These are phyloP conservation scores for Neelides sp. DNA, from an alignment of 1,140 invertebrate genomes.

Conservation along the genomic window DNA sequence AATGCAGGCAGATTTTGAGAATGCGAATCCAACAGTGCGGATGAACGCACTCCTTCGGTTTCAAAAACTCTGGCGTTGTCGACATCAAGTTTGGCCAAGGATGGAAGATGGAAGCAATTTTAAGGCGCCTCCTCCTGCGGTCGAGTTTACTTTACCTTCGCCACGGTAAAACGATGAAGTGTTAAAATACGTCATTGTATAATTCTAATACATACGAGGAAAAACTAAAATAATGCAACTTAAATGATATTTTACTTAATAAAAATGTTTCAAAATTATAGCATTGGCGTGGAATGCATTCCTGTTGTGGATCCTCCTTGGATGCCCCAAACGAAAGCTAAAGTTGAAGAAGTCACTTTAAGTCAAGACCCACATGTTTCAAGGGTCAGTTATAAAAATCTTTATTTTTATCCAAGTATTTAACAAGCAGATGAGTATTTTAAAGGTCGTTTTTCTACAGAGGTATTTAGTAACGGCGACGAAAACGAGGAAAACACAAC, in stretches of 20 bases:
- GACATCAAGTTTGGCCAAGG: slow-evolving; percentile 97
- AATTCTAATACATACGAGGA: not conserved
- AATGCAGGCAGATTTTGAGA: slow-evolving; percentile 72
- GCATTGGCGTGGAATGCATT: slow-evolving; percentile 81
- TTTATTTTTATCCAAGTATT: slow-evolving; percentile 4
- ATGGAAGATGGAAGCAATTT: slow-evolving; percentile 94
- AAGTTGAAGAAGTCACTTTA: slow-evolving; percentile 97
- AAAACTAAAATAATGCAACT: not conserved
- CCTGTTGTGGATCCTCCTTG: slow-evolving; percentile 96
- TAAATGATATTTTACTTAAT: slow-evolving; percentile 5
- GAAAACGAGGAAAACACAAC: slow-evolving; percentile 95
- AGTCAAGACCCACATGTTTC: slow-evolving; percentile 94
- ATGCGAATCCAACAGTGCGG: slow-evolving; percentile 59
- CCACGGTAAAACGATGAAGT: slow-evolving; percentile 45
- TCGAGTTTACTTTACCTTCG: slow-evolving; percentile 96
- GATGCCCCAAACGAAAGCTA: slow-evolving; percentile 94
- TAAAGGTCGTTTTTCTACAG: slow-evolving; percentile 44
- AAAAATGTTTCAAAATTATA: slow-evolving; percentile 36
- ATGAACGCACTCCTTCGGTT: slow-evolving; percentile 75
- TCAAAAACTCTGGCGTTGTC: slow-evolving; percentile 86
- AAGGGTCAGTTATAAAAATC: slow-evolving; percentile 10
- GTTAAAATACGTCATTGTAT: not conserved
- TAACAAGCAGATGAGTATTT: too few species aligned
- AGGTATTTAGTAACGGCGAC: slow-evolving; percentile 93
- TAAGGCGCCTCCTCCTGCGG: slow-evolving; percentile 93